phyloP scores from a whole-genome alignment of 2,888 invertebrate species.

The Esperia sulphurella region DNA sequence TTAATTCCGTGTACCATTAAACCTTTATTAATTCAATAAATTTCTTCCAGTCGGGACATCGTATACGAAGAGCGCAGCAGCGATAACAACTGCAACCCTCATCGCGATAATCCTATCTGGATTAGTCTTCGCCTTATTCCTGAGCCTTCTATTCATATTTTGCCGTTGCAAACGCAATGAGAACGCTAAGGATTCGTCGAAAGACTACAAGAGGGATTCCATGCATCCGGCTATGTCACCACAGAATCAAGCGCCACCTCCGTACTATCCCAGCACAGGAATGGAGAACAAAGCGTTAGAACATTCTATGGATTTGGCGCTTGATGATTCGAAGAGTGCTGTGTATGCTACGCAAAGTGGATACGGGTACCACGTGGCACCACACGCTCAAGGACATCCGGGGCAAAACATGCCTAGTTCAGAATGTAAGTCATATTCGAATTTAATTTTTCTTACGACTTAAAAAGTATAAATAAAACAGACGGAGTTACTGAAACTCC shows the following conservation, averaged over 20 bases:
- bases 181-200: slow-evolving; percentile 89
- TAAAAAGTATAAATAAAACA: no score
- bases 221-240: slow-evolving; percentile 91
- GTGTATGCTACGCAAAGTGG: slow-evolving; percentile 91
- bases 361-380: slow-evolving; percentile 90
- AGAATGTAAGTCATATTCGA: slow-evolving; percentile 83
- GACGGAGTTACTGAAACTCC: no score
- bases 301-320: slow-evolving; percentile 90
- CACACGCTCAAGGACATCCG: slow-evolving; percentile 81
- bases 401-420: slow-evolving; percentile 85
- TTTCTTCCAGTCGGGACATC: slow-evolving; percentile 85
- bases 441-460: no score
- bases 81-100: slow-evolving; percentile 87
- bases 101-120: slow-evolving; percentile 89
- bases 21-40: no score
- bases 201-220: slow-evolving; percentile 95
- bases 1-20: no score
- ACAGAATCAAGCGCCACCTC: slow-evolving; percentile 92
- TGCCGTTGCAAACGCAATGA: slow-evolving; percentile 91
- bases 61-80: slow-evolving; percentile 88
- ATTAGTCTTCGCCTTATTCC: slow-evolving; percentile 86
- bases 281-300: slow-evolving; percentile 95
- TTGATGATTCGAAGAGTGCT: slow-evolving; percentile 92
- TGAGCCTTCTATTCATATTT: slow-evolving; percentile 85
- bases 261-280: slow-evolving; percentile 91